A percentile compares a stretch with the other conserved stretches of the same genome.
Conservation (phyloP, 2,797 vertebrate genomes). For the Sebastes taczanowskii region DNA sequence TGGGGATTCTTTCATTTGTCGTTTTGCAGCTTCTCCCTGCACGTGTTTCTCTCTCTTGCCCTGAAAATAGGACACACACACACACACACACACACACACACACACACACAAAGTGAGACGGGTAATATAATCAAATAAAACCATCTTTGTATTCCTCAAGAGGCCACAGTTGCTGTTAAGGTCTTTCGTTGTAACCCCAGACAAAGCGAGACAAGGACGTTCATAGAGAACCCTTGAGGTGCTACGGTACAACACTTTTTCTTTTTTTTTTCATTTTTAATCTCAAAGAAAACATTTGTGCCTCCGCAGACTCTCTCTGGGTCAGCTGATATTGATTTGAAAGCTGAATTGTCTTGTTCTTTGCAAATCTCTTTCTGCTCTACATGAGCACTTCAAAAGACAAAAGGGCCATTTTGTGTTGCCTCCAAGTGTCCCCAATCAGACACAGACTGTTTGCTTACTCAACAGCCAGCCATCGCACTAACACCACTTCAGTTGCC, state of each 20-base stretch:
- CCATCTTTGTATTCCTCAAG: conserved; percentile 20
- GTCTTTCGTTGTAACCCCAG: neutral
- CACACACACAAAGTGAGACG: neutral
- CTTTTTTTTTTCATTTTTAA: neutral
- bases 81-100: neutral
- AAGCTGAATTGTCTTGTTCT: neutral
- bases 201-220: conserved; percentile 18
- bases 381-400: conserved; percentile 13
- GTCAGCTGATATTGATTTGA: conserved; percentile 12
- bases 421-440: conserved; percentile 23
- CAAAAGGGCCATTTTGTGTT: conserved; percentile 17
- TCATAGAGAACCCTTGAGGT: neutral
- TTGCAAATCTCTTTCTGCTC: neutral
- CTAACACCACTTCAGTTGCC: conserved; percentile 8
- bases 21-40: conserved; percentile 1
- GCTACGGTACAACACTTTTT: neutral
- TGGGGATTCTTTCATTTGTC: conserved; percentile 30
- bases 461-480: neutral
- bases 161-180: conserved; percentile 8
- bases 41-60: neutral
- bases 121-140: conserved; percentile 11
- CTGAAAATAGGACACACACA: conserved; percentile 18
- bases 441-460: conserved; percentile 5
- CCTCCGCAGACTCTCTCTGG: neutral
- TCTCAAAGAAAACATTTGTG: neutral